A percentile compares a stretch with the other conserved stretches of the same genome.
Evolutionary conservation across 2,113 vertebrate genomes (phyloP).

Genomic region (Notarius quadriscutis): DNA sequence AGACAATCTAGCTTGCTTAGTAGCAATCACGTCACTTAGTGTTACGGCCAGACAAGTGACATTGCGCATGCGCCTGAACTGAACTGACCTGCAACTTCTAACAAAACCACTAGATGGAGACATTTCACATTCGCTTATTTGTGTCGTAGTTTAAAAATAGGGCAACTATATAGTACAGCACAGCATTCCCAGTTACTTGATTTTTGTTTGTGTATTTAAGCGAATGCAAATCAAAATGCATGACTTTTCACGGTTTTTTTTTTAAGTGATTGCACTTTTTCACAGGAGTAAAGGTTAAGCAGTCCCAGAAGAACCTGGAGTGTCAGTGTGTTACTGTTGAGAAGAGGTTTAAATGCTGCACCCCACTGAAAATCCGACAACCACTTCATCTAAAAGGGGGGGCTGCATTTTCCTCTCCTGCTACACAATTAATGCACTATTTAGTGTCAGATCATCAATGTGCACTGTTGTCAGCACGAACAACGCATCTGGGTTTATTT

Average conservation of each 20-base stretch:
- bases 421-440: background rate
- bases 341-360: background rate
- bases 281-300: background rate
- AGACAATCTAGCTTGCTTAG: background rate
- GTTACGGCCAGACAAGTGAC: background rate
- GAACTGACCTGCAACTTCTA: too few species aligned
- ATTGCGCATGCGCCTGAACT: conserved; percentile 59
- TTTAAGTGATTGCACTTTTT: background rate
- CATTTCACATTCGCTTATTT: background rate
- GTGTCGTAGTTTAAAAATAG: background rate
- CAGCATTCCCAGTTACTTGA: background rate
- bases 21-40: conserved; percentile 48
- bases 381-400: background rate
- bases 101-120: conserved; percentile 7
- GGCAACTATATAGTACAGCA: background rate
- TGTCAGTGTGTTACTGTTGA: background rate
- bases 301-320: background rate
- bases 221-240: background rate
- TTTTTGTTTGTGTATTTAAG: background rate
- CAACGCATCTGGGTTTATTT: background rate
- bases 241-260: background rate
- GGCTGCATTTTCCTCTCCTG: background rate
- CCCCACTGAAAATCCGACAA: background rate
- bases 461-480: background rate
- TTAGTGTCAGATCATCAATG: background rate